Evolutionary conservation across 2,797 vertebrate genomes (phyloP).

Genomic region (Telmatherina bonti): DNA sequence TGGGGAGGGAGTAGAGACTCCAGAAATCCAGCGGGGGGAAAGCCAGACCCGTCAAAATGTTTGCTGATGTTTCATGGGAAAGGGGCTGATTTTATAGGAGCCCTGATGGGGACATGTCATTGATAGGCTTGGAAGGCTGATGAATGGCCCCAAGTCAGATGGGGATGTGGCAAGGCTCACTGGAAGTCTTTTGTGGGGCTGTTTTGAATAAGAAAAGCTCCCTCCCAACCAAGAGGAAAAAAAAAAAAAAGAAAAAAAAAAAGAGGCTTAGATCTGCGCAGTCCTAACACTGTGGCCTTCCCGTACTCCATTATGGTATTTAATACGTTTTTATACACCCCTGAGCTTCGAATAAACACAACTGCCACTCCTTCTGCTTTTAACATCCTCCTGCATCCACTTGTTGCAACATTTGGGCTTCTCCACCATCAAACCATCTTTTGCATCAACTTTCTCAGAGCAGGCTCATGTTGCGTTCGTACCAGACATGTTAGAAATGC

Average conservation of each 20-base stretch:
- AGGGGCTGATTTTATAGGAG: slow-evolving; percentile 99
- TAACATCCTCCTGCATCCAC: slow-evolving; percentile 83
- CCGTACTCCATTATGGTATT: slow-evolving; percentile 95
- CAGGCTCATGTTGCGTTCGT: background rate
- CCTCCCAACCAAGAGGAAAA: slow-evolving; percentile 91
- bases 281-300: slow-evolving; percentile 96
- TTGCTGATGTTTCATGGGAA: slow-evolving; percentile 99
- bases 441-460: slow-evolving; percentile 18
- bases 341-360: slow-evolving; percentile 71
- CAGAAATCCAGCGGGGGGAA: slow-evolving; percentile 92
- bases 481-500: slow-evolving; percentile 33
- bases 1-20: slow-evolving; percentile 80
- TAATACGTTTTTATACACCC: slow-evolving; percentile 91
- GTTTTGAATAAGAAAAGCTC: slow-evolving; percentile 99
- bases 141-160: slow-evolving; percentile 99
- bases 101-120: slow-evolving; percentile 99
- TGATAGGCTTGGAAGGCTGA: slow-evolving; percentile 99
- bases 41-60: slow-evolving; percentile 99
- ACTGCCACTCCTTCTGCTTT: slow-evolving; percentile 74
- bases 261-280: slow-evolving; percentile 97
- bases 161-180: slow-evolving; percentile 99
- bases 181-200: slow-evolving; percentile 99
- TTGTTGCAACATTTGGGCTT: slow-evolving; percentile 67
- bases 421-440: slow-evolving; percentile 18
- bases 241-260: slow-evolving; percentile 96